phyloP scores from a whole-genome alignment of 2,888 invertebrate genomes.

The Drosophila anomelani region DNA sequence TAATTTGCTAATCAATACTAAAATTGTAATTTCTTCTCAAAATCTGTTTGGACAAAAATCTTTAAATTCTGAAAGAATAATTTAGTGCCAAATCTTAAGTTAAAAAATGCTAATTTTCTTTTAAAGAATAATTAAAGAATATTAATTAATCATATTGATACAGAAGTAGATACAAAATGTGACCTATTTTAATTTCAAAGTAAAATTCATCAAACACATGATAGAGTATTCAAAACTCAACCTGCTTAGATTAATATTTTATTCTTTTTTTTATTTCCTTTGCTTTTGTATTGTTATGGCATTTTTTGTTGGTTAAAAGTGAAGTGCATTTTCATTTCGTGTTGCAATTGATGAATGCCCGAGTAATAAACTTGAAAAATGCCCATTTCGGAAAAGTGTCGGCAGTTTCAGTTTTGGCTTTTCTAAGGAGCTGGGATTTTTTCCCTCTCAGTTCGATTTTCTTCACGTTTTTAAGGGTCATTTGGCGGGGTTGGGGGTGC shows the following conservation, averaged over 20 bases:
- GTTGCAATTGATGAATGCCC: slow-evolving; percentile 64
- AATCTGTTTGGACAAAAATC: too few species aligned
- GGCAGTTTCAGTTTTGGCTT: slow-evolving; percentile 8
- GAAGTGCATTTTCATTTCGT: slow-evolving; percentile 60
- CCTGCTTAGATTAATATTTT: background rate
- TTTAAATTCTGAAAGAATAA: too few species aligned
- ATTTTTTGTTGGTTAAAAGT: slow-evolving; percentile 34
- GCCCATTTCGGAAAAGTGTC: slow-evolving; percentile 49
- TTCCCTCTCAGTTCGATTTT: slow-evolving; percentile 17
- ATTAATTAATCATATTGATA: too few species aligned
- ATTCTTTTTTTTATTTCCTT: slow-evolving; percentile 9
- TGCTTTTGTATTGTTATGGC: slow-evolving; percentile 10
- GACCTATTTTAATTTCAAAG: background rate
- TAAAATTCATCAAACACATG: background rate
- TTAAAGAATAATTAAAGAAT: too few species aligned
- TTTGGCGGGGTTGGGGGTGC: slow-evolving; percentile 4
- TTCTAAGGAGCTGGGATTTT: slow-evolving; percentile 21
- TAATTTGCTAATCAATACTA: too few species aligned
- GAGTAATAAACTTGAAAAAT: slow-evolving; percentile 75
- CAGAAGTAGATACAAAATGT: too few species aligned
- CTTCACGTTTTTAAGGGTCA: slow-evolving; percentile 28
- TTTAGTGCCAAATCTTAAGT: too few species aligned
- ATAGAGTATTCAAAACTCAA: background rate
- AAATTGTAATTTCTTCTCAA: too few species aligned
- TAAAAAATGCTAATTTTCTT: too few species aligned